Evolutionary conservation across 2,797 vertebrate genomes (phyloP).

Genomic region (Nothura maculosa): DNA sequence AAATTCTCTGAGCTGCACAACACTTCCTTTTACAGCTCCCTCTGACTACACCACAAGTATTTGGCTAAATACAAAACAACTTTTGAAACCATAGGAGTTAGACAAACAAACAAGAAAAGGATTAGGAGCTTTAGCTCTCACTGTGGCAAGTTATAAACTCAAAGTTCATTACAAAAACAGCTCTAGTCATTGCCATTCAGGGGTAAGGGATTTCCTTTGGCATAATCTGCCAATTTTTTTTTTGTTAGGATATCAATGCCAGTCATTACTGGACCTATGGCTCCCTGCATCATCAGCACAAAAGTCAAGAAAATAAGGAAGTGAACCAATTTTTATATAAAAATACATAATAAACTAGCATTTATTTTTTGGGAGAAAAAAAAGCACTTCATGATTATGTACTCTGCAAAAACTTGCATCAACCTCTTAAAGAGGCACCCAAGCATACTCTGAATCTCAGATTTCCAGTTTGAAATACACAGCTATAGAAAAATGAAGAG

Average conservation of each 20-base stretch:
- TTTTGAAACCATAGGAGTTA: neutral
- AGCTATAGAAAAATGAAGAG: neutral
- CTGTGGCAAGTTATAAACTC: neutral
- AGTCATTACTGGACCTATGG: neutral
- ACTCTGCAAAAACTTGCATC: neutral
- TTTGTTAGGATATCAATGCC: neutral
- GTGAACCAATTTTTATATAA: neutral
- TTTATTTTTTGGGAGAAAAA: neutral
- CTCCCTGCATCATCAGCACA: neutral
- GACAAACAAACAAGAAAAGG: neutral
- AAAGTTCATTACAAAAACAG: neutral
- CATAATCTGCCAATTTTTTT: constrained; percentile 6
- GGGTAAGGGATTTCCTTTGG: neutral
- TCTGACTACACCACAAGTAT: neutral
- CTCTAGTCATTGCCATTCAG: neutral
- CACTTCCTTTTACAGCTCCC: neutral
- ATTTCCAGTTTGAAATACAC: neutral
- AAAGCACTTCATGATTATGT: neutral
- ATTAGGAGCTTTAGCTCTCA: neutral
- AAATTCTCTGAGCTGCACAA: neutral
- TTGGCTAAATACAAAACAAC: neutral
- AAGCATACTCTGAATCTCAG: neutral
- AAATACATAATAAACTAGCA: neutral
- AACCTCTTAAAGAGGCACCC: neutral
- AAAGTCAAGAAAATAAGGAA: neutral